Evolutionary conservation across 2,797 vertebrate species (phyloP).

Genomic region (Dendrocincla fuliginosa): DNA sequence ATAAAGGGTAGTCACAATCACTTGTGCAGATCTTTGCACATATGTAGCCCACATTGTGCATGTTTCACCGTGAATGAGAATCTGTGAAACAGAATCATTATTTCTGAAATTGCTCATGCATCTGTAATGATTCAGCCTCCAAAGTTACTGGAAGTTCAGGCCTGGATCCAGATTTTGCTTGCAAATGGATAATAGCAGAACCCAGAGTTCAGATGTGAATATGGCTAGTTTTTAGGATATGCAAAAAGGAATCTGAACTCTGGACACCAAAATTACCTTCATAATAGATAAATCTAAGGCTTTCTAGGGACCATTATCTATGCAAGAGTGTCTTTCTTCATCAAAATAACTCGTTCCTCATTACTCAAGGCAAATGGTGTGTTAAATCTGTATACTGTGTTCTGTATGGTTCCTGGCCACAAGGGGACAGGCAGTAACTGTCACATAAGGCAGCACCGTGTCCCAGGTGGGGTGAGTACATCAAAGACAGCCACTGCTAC

Average conservation of each 20-base stretch:
- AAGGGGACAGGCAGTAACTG: slow-evolving; percentile 16
- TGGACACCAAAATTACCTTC: neutral
- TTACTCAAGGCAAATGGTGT: neutral
- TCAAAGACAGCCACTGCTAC: neutral
- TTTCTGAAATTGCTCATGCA: neutral
- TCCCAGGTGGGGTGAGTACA: neutral
- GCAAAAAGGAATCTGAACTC: neutral
- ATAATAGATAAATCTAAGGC: neutral
- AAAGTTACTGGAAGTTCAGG: neutral
- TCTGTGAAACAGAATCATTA: neutral
- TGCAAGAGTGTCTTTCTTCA: neutral
- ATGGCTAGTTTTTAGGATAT: neutral
- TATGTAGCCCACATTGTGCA: neutral
- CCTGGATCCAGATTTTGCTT: neutral
- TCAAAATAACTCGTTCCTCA: neutral
- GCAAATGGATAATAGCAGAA: neutral
- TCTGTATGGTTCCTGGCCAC: slow-evolving; percentile 8
- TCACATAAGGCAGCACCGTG: neutral
- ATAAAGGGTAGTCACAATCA: neutral
- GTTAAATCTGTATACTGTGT: neutral
- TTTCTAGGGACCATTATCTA: neutral
- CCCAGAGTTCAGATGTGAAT: neutral
- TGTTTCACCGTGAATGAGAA: neutral
- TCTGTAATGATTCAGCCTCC: neutral
- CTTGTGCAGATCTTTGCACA: neutral